phyloP scores from a whole-genome alignment of 2,888 invertebrate species.

The Vesta saturnalis region DNA sequence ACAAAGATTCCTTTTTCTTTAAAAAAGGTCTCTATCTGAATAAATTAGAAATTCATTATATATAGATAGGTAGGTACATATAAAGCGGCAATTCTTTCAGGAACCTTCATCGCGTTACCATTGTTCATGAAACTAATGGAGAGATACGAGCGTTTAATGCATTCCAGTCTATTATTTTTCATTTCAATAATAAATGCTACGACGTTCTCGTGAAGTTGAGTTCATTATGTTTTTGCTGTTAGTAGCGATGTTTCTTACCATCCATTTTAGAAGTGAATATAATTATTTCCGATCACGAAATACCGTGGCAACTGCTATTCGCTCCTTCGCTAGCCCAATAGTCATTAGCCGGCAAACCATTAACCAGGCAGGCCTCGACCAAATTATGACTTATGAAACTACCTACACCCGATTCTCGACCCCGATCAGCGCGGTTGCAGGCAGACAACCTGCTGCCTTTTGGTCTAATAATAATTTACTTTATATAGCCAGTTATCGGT shows the following conservation, averaged over 20 bases:
- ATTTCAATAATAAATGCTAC: conserved; percentile 27
- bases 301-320: conserved; percentile 55
- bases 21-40: conserved; percentile 1
- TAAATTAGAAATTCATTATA: conserved; percentile 7
- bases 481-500: conserved; percentile 29
- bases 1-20: not conserved
- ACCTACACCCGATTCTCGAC: conserved; percentile 33
- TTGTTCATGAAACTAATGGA: conserved; percentile 26
- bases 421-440: conserved; percentile 34
- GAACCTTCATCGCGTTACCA: conserved; percentile 14
- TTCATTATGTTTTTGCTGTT: conserved; percentile 38
- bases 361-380: conserved; percentile 38
- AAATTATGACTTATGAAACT: conserved; percentile 40
- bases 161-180: conserved; percentile 27
- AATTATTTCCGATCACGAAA: conserved; percentile 59
- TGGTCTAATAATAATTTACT: conserved; percentile 24
- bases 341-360: conserved; percentile 55
- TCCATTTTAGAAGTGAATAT: conserved; percentile 64
- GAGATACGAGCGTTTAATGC: conserved; percentile 24
- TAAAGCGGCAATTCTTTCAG: conserved; percentile 15
- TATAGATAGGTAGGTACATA: not conserved
- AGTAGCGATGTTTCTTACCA: conserved; percentile 47
- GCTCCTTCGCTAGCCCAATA: conserved; percentile 56
- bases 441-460: conserved; percentile 36
- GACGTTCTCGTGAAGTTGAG: conserved; percentile 27